Percentiles rank a stretch among this genome's conserved stretches.
These are phyloP conservation scores for Drosophila yooni DNA, from an alignment of 2,888 invertebrate genomes.

Conservation along the genomic window DNA sequence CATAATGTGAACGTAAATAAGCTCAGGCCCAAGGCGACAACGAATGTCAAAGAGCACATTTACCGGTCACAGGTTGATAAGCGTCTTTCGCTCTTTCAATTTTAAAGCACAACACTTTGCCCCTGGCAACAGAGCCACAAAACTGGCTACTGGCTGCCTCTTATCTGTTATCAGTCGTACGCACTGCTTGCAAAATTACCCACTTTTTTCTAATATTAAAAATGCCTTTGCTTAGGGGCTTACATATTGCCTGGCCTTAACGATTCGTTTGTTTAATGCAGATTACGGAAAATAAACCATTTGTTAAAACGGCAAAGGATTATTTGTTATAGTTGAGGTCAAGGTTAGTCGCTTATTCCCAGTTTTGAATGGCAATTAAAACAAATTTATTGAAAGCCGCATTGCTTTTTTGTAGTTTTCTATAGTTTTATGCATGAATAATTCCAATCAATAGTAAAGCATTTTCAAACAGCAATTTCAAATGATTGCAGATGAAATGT, in stretches of 20 bases:
- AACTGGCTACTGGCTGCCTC: not conserved
- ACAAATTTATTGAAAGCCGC: not conserved
- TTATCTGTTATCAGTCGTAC: constrained; percentile 21
- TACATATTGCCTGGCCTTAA: not conserved
- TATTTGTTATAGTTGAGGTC: not conserved
- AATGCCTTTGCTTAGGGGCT: not conserved
- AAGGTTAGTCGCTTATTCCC: not conserved
- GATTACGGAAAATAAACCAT: not conserved
- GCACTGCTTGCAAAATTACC: not conserved
- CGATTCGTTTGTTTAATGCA: not conserved
- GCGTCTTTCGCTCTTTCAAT: constrained; percentile 12
- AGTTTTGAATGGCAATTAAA: not conserved
- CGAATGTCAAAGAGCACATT: constrained; percentile 41
- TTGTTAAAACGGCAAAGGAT: not conserved
- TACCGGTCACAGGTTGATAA: constrained; percentile 49
- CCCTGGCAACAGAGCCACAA: constrained; percentile 15
- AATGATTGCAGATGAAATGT: not conserved
- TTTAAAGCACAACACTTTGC: constrained; percentile 27
- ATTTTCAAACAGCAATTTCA: not conserved
- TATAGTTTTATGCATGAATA: not conserved
- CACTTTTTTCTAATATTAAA: too few species aligned
- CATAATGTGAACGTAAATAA: constrained; percentile 40
- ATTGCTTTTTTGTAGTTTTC: not conserved
- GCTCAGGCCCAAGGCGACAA: constrained; percentile 19
- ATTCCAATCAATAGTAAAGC: constrained; percentile 4